These are phyloP conservation scores for Oryzias melastigma DNA, from an alignment of 2,113 vertebrate genomes.

Conservation along the genomic window DNA sequence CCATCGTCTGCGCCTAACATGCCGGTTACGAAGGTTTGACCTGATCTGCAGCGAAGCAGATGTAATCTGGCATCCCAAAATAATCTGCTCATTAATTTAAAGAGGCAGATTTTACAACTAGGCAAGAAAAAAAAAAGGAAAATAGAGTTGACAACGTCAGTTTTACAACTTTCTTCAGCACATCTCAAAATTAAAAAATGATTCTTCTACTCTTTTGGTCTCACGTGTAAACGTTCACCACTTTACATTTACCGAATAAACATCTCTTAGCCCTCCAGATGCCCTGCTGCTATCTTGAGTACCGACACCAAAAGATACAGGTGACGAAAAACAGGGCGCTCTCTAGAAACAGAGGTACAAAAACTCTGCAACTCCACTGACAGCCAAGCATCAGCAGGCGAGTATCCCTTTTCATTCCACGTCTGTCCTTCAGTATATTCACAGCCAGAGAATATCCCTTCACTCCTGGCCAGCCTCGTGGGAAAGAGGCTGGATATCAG, in stretches of 20 bases:
- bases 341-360: conserved; percentile 32
- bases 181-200: not conserved
- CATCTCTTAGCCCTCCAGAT: conserved; percentile 4
- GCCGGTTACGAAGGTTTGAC: conserved; percentile 26
- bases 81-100: conserved; percentile 4
- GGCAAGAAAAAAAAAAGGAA: conserved; percentile 20
- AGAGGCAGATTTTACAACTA: conserved; percentile 25
- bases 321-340: conserved; percentile 43
- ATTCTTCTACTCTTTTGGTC: too few relatives aligned
- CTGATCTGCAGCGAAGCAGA: conserved; percentile 30
- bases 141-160: conserved; percentile 14
- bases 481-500: conserved; percentile 64
- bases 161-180: conserved; percentile 4
- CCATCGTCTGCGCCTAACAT: conserved; percentile 29
- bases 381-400: conserved; percentile 32
- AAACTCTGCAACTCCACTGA: conserved; percentile 18
- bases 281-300: conserved; percentile 6
- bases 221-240: too few relatives aligned
- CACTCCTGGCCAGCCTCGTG: conserved; percentile 64
- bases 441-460: conserved; percentile 63
- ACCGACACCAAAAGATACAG: conserved; percentile 23
- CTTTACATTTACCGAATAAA: not conserved
- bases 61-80: conserved; percentile 6
- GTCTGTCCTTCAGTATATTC: conserved; percentile 23
- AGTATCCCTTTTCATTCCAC: conserved; percentile 32